Conservation (phyloP, 2,113 vertebrate genomes). For the Rattus norvegicus region DNA sequence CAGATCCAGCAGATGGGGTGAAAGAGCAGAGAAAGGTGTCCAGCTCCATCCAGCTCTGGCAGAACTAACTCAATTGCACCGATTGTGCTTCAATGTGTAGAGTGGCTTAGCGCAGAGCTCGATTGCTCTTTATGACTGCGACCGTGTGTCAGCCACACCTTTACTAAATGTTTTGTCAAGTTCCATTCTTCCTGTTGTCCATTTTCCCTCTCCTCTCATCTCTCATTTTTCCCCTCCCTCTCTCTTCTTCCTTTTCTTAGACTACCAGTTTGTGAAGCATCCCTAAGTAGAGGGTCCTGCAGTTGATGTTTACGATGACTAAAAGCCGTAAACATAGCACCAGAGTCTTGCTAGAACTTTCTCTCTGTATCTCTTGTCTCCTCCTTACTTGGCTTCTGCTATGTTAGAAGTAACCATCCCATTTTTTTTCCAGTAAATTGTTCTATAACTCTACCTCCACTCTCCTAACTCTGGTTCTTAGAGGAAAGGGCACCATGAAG, state of each 20-base stretch:
- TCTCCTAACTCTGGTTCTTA: neutral
- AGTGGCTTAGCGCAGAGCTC: neutral
- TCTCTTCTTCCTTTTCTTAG: neutral
- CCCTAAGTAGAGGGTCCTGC: neutral
- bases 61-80: neutral
- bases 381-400: neutral
- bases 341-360: neutral
- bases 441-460: neutral
- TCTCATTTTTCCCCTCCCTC: neutral
- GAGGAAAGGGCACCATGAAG: too few relatives aligned
- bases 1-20: slow-evolving; percentile 75
- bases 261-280: neutral
- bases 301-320: neutral
- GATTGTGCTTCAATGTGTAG: neutral
- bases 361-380: neutral
- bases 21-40: slow-evolving; percentile 67
- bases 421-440: neutral
- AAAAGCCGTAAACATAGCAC: neutral
- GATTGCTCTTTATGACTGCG: neutral
- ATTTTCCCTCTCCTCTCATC: neutral
- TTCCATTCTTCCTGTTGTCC: neutral
- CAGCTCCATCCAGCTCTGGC: neutral
- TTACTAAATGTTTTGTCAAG: neutral
- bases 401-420: neutral
- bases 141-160: neutral